Evolutionary conservation across 2,113 vertebrate species (phyloP).

Genomic region (Collichthys lucidus): DNA sequence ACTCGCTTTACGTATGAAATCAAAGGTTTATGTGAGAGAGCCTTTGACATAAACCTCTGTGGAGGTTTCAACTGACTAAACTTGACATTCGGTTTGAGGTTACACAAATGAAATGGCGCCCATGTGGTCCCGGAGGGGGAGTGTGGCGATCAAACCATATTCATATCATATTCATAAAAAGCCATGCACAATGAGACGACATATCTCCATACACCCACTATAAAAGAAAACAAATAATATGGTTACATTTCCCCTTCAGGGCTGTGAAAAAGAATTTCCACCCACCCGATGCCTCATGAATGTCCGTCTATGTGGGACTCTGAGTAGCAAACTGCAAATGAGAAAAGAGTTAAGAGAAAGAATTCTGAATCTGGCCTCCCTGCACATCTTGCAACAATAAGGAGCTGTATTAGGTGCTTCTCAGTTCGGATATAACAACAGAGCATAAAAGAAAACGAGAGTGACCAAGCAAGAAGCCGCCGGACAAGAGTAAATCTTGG

Average conservation of each 20-base stretch:
- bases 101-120: neutral
- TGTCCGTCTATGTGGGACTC: neutral
- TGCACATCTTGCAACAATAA: neutral
- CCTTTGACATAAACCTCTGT: neutral
- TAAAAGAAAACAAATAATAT: neutral
- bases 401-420: neutral
- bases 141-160: neutral
- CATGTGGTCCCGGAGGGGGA: neutral
- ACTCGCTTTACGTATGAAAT: neutral
- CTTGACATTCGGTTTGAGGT: neutral
- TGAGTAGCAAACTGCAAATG: neutral
- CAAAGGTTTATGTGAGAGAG: neutral
- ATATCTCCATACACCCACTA: neutral
- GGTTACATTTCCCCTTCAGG: neutral
- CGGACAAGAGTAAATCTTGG: no score
- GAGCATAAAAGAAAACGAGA: no score
- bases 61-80: neutral
- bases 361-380: neutral
- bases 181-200: neutral
- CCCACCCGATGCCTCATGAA: neutral
- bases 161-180: slow-evolving; percentile 4
- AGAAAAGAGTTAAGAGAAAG: neutral
- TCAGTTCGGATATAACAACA: neutral
- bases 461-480: no score
- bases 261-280: neutral